These are phyloP conservation scores for Paradisaea rubra DNA, from an alignment of 2,113 vertebrate genomes.

Conservation along the genomic window DNA sequence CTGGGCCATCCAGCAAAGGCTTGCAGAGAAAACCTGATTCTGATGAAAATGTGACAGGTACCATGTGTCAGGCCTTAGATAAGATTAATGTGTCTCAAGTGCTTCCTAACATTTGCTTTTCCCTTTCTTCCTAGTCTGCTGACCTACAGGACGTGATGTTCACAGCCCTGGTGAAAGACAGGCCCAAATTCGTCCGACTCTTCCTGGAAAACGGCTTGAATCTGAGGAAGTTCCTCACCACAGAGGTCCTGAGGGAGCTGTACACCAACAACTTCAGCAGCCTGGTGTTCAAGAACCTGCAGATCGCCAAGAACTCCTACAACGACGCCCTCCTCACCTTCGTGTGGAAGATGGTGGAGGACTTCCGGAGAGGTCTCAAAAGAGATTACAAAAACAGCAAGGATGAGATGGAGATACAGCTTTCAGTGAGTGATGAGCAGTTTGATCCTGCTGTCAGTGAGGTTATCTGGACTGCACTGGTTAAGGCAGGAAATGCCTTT, in stretches of 20 bases:
- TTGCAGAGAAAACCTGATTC: not conserved
- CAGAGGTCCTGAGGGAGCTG: conserved; percentile 80
- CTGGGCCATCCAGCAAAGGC: not conserved
- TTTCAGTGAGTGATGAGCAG: conserved; percentile 43
- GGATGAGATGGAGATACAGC: conserved; percentile 65
- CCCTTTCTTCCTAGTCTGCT: conserved; percentile 71
- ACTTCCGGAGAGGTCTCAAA: conserved; percentile 69
- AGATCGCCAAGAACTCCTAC: conserved; percentile 80
- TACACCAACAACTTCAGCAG: conserved; percentile 81
- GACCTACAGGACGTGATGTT: conserved; percentile 92
- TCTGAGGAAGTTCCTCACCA: conserved; percentile 83
- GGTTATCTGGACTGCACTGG: too few species aligned
- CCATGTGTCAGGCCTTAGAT: not conserved
- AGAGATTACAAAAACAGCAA: conserved; percentile 72
- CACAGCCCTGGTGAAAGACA: conserved; percentile 86
- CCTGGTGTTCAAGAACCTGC: conserved; percentile 80
- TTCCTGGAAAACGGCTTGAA: conserved; percentile 90
- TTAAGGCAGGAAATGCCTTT: not conserved
- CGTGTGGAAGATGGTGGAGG: conserved; percentile 78
- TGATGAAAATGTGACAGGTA: not conserved
- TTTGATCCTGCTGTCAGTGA: not conserved
- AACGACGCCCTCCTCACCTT: conserved; percentile 75
- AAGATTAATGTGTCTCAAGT: fast-evolving
- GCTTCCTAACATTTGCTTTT: not conserved
- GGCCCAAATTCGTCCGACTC: conserved; percentile 88